Evolutionary conservation across 2,888 invertebrate species (phyloP).

Genomic region (Exocentrus adspersus): DNA sequence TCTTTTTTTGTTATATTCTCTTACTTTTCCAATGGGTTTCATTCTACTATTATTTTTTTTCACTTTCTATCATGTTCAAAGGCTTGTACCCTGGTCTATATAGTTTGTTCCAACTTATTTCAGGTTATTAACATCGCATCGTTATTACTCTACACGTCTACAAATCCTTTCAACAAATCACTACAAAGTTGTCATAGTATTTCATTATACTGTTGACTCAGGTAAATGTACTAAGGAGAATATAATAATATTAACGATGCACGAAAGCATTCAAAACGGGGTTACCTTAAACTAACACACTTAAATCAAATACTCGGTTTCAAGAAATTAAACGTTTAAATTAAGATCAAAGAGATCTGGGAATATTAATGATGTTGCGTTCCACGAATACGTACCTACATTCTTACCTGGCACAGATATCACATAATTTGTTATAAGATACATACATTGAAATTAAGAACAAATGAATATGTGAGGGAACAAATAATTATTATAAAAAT

Average conservation of each 20-base stretch:
- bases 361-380: background rate
- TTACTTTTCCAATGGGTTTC: too few species aligned
- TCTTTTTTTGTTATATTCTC: too few species aligned
- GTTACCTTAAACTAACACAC: conserved; percentile 3
- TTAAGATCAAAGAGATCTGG: conserved; percentile 8
- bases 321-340: conserved; percentile 11
- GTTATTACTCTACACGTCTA: too few species aligned
- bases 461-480: too few species aligned
- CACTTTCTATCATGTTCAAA: too few species aligned
- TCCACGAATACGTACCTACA: conserved; percentile 2
- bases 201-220: background rate
- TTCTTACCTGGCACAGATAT: conserved; percentile 7
- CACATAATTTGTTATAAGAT: background rate
- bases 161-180: background rate
- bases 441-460: background rate
- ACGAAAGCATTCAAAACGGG: conserved; percentile 10
- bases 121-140: too few species aligned
- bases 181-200: background rate
- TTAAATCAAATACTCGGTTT: conserved; percentile 10
- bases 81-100: too few species aligned
- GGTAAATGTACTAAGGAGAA: background rate
- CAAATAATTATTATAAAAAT: too few species aligned
- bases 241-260: background rate
- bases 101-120: too few species aligned
- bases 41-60: too few species aligned